Evolutionary conservation across 1,140 invertebrate species (phyloP).

Genomic region (Penaeus vannamei): DNA sequence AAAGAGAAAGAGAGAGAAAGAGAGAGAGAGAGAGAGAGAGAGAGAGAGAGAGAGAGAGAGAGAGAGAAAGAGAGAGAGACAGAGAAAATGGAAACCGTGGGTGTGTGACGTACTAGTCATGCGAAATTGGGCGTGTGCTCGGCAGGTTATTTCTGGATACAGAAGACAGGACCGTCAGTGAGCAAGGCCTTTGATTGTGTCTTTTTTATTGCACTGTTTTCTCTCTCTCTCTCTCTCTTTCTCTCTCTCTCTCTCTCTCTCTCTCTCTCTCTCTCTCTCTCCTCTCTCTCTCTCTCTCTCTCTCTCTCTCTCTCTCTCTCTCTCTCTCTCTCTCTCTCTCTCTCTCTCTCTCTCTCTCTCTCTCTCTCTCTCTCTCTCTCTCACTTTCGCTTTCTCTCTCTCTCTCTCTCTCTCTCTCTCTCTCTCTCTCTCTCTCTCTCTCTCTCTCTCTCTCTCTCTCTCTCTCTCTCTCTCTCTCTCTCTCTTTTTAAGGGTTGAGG

Average conservation of each 20-base stretch:
- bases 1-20: too few species aligned
- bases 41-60: too few species aligned
- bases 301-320: neutral
- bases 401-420: neutral
- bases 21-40: too few species aligned
- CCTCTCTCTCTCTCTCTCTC: neutral
- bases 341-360: neutral
- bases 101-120: too few species aligned
- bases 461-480: neutral
- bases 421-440: neutral
- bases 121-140: too few species aligned
- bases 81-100: too few species aligned
- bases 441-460: neutral
- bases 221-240: neutral
- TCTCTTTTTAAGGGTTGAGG: neutral
- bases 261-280: neutral
- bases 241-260: neutral
- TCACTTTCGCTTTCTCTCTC: neutral
- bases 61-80: too few species aligned
- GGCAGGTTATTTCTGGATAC: too few species aligned
- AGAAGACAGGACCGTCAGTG: too few species aligned
- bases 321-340: neutral
- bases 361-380: neutral
- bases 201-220: too few species aligned
- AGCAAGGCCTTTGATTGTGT: too few species aligned